A percentile compares a stretch with the other conserved stretches of the same genome.
These are phyloP conservation scores for Chironomus riparius DNA, from an alignment of 2,888 invertebrate genomes.

Conservation along the genomic window DNA sequence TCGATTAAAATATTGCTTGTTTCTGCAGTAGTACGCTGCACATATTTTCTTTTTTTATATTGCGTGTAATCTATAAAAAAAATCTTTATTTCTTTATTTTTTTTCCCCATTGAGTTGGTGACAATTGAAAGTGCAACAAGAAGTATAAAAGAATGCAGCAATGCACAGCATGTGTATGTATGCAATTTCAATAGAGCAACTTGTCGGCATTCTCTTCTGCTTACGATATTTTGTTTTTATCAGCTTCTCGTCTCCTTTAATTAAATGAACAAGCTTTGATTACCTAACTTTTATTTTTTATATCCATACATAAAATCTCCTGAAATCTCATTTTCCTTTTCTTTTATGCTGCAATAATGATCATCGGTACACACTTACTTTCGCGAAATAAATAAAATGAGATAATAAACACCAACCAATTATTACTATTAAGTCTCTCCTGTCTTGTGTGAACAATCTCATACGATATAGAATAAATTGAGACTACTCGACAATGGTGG, in stretches of 20 bases:
- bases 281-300: conserved; percentile 9
- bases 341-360: not conserved
- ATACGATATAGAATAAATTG: not conserved
- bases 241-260: conserved; percentile 5
- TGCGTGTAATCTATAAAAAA: conserved; percentile 20
- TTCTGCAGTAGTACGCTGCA: not conserved
- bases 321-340: not conserved
- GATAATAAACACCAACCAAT: not conserved
- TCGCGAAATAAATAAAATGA: not conserved
- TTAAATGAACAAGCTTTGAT: conserved; percentile 18
- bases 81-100: conserved; percentile 16
- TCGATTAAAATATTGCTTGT: conserved; percentile 5
- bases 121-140: conserved; percentile 18
- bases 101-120: conserved; percentile 1
- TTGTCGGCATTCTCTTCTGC: conserved; percentile 15
- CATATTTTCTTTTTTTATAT: not conserved
- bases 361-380: not conserved
- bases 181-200: not conserved
- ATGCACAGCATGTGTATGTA: not conserved
- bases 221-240: not conserved
- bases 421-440: not conserved
- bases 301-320: not conserved
- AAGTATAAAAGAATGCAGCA: not conserved
- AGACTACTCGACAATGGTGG: not conserved
- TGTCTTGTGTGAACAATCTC: no score